These are phyloP conservation scores for Microcebus lehilahytsara DNA, from an alignment of 2,113 vertebrate genomes.

Conservation along the genomic window DNA sequence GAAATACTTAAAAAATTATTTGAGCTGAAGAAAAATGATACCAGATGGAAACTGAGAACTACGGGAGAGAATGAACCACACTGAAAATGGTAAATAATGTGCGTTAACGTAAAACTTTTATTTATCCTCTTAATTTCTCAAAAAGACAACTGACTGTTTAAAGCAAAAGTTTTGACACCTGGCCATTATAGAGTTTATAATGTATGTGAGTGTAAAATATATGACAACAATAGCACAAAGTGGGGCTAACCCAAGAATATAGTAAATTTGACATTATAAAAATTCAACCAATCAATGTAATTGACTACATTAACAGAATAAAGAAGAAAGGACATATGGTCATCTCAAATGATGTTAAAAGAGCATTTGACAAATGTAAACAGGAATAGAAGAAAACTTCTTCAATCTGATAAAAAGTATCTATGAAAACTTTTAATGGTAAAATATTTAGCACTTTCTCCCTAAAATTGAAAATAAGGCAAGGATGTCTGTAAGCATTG, in stretches of 20 bases:
- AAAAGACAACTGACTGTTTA: slow-evolving; percentile 2
- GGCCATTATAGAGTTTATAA: background rate
- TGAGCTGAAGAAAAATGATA: background rate
- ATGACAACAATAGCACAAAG: background rate
- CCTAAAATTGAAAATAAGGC: background rate
- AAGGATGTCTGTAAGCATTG: background rate
- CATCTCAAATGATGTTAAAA: background rate
- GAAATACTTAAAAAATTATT: background rate
- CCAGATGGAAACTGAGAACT: background rate
- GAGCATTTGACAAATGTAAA: background rate
- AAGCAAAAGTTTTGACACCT: background rate
- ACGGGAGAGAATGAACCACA: background rate
- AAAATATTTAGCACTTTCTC: background rate
- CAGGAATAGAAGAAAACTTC: background rate
- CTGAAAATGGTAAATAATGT: background rate
- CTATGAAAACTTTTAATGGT: background rate
- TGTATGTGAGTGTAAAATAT: background rate
- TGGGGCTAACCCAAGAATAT: background rate
- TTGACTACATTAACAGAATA: background rate
- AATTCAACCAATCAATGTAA: background rate
- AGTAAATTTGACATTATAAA: background rate
- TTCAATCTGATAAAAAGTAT: background rate
- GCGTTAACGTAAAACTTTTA: background rate
- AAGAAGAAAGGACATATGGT: background rate
- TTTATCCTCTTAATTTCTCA: background rate